Evolutionary conservation across 2,113 vertebrate species (phyloP).

Genomic region (Salminus brasiliensis): DNA sequence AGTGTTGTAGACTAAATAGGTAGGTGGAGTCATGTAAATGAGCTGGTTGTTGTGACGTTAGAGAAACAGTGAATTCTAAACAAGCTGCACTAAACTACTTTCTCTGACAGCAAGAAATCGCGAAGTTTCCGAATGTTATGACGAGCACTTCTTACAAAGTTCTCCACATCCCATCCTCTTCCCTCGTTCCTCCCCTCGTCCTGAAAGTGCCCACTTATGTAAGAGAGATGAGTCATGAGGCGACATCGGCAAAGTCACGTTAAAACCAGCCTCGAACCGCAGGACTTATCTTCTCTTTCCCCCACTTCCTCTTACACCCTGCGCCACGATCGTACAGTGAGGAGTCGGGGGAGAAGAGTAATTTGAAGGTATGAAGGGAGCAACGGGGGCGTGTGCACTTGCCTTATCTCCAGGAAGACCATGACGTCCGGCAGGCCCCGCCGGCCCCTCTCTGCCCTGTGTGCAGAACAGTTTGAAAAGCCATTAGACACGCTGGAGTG

Average conservation of each 20-base stretch:
- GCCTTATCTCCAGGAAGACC: conserved; percentile 87
- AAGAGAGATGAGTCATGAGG: background rate
- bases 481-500: background rate
- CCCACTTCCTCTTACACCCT: background rate
- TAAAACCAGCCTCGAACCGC: background rate
- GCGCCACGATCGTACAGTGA: conserved; percentile 33
- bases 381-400: conserved; percentile 58
- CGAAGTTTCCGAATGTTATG: too few relatives aligned
- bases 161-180: too few relatives aligned
- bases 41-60: too few relatives aligned
- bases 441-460: conserved; percentile 86
- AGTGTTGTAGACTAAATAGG: too few relatives aligned
- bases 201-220: background rate
- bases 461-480: conserved; percentile 39
- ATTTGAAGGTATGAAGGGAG: background rate
- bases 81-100: too few relatives aligned
- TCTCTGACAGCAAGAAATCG: too few relatives aligned
- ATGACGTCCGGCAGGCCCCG: conserved; percentile 80
- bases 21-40: too few relatives aligned
- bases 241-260: background rate
- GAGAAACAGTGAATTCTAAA: too few relatives aligned
- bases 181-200: background rate
- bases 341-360: conserved; percentile 56
- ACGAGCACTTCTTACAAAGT: too few relatives aligned
- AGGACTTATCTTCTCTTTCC: background rate